Conservation (phyloP, 1,140 invertebrate species). For the Hesperophylax magnus region DNA sequence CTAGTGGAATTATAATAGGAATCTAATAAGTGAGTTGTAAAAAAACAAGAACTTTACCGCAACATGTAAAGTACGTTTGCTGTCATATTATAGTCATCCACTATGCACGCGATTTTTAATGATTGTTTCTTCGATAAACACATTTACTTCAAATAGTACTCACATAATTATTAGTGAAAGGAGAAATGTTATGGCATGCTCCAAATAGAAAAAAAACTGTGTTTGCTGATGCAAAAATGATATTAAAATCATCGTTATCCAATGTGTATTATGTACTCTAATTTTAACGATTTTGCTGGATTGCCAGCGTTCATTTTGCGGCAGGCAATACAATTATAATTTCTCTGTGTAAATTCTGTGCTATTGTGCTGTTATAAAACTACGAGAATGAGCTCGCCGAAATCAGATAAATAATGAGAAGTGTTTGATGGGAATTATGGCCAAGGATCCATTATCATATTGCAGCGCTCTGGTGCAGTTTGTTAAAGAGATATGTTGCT, state of each 20-base stretch:
- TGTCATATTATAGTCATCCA: neutral
- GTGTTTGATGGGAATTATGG: constrained; percentile 15
- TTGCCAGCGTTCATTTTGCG: too few species aligned
- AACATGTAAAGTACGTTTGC: too few species aligned
- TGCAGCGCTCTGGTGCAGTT: constrained; percentile 66
- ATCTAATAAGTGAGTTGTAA: too few species aligned
- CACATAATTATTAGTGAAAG: constrained; percentile 19
- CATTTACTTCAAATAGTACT: neutral
- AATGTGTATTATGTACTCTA: too few species aligned
- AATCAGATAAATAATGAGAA: constrained; percentile 4
- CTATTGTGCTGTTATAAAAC: too few species aligned
- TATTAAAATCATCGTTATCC: too few species aligned
- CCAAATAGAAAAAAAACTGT: too few species aligned
- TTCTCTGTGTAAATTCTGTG: too few species aligned
- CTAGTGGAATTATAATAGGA: neutral
- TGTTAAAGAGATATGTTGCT: constrained; percentile 69
- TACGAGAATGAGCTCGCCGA: neutral
- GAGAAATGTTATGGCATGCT: neutral
- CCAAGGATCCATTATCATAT: constrained; percentile 35
- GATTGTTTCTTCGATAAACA: constrained; percentile 16
- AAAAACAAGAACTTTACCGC: too few species aligned
- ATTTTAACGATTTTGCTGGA: too few species aligned
- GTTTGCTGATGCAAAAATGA: too few species aligned
- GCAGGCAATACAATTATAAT: too few species aligned
- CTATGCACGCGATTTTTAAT: constrained; percentile 12